Evolutionary conservation across 2,113 vertebrate genomes (phyloP), one percentile per base, ranked within the genome.

Genomic region (Symphodus melops): DNA sequence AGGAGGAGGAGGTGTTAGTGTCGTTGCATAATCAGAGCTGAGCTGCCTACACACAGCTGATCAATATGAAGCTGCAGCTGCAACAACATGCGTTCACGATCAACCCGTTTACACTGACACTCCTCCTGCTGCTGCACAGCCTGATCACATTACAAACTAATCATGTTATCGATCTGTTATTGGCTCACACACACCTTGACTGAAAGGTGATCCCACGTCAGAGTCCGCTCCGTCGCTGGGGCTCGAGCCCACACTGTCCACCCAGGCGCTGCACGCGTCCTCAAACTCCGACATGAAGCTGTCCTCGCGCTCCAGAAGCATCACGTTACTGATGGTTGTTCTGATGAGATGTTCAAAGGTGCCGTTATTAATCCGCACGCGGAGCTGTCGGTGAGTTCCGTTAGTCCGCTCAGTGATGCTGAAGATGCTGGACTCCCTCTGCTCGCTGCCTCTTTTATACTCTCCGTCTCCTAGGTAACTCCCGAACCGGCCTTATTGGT

Each of bases 391-490:
- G 11, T 58, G 36, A 4, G 65, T 28, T 56, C 75, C 52, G 76
- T 69, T 70, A 53, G 28, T 77, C 66, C 51, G 48, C 33, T 52
- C 54, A 56, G 48, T 77, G 78, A 57, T 55, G 76, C 74, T 74
- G 73, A 58, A 12, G 88, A 89, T 88, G 88, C 75, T 66, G 75
- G 49, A 58, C 53, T 72, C 66, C 54, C 74, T 83, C 65, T 3
- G 59, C 82, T 51, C 87, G 46, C 71, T 58, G 42, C 72, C 65
- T 55, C 72, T 95, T 95, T 95, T 97, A 97, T 96, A 95, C 88
- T 88, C 77, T 92, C 87, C 81, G 87, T 94, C 77, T 87, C 93
- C 90, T 90, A 88, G 91, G 94, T 94, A 93, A 94, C 91, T 91
- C 94, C 94, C 77, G 93, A 0, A 89, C 82, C 73, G 76, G 75